Percentiles rank a stretch among this genome's conserved stretches.
Conservation (phyloP, 2,113 vertebrate species). For the Circaetus cinerascens region DNA sequence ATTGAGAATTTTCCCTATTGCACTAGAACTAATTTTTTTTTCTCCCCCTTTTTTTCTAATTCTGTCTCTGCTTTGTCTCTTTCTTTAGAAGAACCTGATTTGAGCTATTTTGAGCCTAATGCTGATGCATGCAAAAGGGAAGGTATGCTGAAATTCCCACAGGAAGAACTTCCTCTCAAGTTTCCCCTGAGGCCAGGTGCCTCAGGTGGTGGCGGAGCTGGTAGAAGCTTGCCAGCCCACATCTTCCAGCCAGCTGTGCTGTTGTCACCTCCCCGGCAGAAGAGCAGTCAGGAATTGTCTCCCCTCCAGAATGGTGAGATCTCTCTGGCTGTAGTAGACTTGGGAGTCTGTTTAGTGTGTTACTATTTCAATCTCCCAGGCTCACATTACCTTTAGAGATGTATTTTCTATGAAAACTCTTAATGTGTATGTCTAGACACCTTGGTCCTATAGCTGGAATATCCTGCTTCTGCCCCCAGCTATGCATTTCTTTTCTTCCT, state of each 20-base stretch:
- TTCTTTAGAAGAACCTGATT: conserved; percentile 26
- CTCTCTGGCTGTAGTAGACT: not conserved
- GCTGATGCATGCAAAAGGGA: not conserved
- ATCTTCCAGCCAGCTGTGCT: conserved; percentile 78
- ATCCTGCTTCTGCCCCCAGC: not conserved
- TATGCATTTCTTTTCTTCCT: not conserved
- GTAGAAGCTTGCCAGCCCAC: conserved; percentile 9
- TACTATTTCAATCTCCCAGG: not conserved
- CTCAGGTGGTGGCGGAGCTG: not conserved
- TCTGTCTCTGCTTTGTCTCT: not conserved
- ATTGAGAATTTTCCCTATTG: not conserved
- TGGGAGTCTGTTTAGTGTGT: not conserved
- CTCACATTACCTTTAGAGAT: not conserved
- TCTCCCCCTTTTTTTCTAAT: not conserved
- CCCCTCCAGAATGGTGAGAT: conserved; percentile 62
- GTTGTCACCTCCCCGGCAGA: conserved; percentile 86
- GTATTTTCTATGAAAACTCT: not conserved
- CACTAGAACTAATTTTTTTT: not conserved
- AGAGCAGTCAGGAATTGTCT: conserved; percentile 60
- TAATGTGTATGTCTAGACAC: not conserved
- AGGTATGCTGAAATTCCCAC: conserved; percentile 7
- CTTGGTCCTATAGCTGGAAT: not conserved
- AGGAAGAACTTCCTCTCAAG: conserved; percentile 45
- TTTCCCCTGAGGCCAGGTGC: not conserved
- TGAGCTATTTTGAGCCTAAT: not conserved